Conservation (phyloP, 2,113 vertebrate genomes). For the Sapajus apella region DNA sequence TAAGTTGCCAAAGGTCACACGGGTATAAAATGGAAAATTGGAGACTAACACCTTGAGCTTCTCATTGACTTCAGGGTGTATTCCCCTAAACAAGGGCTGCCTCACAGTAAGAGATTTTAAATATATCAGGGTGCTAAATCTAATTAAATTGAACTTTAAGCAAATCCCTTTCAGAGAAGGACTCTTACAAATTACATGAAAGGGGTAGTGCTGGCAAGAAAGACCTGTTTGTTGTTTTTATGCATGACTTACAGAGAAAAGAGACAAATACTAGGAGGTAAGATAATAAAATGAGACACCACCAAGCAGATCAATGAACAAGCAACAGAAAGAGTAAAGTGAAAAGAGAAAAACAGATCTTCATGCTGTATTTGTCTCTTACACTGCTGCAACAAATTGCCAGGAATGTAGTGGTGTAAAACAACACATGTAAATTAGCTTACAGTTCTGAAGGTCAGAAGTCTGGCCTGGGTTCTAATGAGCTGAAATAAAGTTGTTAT, state of each 20-base stretch:
- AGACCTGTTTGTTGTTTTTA: neutral
- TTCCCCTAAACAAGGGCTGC: neutral
- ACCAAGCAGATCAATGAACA: neutral
- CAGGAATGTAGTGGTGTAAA: neutral
- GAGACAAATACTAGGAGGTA: neutral
- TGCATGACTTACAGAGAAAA: neutral
- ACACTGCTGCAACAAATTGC: neutral
- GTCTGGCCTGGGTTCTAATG: neutral
- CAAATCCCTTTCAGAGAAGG: neutral
- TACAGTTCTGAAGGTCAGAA: neutral
- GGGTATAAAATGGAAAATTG: neutral
- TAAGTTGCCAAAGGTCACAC: neutral
- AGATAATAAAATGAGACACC: neutral
- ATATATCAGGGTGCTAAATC: neutral
- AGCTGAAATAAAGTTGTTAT: neutral
- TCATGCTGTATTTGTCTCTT: neutral
- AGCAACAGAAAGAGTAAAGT: neutral
- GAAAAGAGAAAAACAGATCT: neutral
- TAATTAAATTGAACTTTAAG: neutral
- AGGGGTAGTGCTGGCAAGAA: neutral
- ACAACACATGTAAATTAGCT: neutral
- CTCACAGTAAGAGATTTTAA: neutral
- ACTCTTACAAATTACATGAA: neutral
- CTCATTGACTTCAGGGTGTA: neutral
- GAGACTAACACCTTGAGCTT: neutral